Base-by-base conservation (phyloP, 2,888 invertebrate species). In the Leucania comma region DNA sequence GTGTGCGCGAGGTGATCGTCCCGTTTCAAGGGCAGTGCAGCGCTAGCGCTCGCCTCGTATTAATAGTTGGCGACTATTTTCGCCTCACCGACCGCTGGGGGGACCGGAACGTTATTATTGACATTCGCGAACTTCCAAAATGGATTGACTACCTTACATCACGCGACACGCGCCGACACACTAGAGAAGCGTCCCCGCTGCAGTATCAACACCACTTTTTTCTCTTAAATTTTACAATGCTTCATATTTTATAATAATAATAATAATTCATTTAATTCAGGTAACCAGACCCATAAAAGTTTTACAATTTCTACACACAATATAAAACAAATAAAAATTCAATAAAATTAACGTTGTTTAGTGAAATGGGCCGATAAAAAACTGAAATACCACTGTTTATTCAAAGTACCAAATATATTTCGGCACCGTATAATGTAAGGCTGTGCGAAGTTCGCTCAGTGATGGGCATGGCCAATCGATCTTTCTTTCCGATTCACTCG, bases 41-140 rank as follows among this genome's bases (percentile, higher is more conserved):
- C 90, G 89, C 94, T 93, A 94, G 94, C 93, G 94, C 92, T 93
- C 92, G 91, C 90, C 89, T 89, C 88, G 90, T 95, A 95, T 95
- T 94, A 95, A 95, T 95, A 95, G 95, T 94, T 93, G 92, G 91
- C 91, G 93, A 95, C 95, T 96, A 96, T 95, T 95, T 95, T 94
- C 93, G 94, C 95, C 90, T 89, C 93, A 90, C 90, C 90, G 90
- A 89, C 90, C 89, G 89, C 92, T 90, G 91, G 92, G 92, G 83
- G 93, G 93, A 94, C 93, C 92, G 92, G 91, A 92, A 92, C 94
- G 93, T 93, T 94, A 94, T 93, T 95, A 94, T 94, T 95, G 95
- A 95, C 95, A 95, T 95, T 96, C 93, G 95, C 94, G 81, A 92
- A 93, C 91, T 90, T 89, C 92, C 92, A 92, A 93, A 92, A 91